A percentile compares a stretch with the other conserved stretches of the same genome.
phyloP scores from a whole-genome alignment of 2,113 vertebrate species.

The Erythrocebus patas region DNA sequence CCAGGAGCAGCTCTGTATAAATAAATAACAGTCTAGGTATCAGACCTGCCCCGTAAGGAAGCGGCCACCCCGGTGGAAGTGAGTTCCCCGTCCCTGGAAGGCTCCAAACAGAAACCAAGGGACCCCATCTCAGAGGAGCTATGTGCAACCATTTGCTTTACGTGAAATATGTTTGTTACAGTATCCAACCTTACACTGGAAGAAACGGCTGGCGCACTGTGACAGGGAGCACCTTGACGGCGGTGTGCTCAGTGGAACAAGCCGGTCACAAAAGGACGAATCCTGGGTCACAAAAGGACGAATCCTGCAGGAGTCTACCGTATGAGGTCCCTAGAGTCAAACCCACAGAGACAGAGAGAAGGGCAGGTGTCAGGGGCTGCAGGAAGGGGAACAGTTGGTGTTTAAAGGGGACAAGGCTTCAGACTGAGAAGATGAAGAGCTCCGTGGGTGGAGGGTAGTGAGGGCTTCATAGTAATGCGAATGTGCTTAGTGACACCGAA shows the following conservation, averaged over 20 bases:
- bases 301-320: accelerated
- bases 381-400: accelerated
- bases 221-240: too few species aligned
- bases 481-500: accelerated
- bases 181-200: not conserved
- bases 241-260: accelerated
- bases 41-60: not conserved
- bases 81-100: not conserved
- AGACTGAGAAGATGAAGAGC: not conserved
- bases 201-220: accelerated
- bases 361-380: accelerated
- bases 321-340: not conserved
- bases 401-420: not conserved
- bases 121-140: not conserved
- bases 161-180: not conserved
- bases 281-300: not conserved
- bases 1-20: too few species aligned
- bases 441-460: not conserved
- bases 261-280: not conserved
- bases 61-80: not conserved
- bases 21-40: accelerated
- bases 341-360: not conserved
- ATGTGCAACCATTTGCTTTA: too few species aligned
- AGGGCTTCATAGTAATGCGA: accelerated
- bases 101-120: not conserved